Percentiles rank a stretch among this genome's conserved stretches.
Evolutionary conservation across 2,888 invertebrate genomes (phyloP).

Genomic region (Ellobium chinense): DNA sequence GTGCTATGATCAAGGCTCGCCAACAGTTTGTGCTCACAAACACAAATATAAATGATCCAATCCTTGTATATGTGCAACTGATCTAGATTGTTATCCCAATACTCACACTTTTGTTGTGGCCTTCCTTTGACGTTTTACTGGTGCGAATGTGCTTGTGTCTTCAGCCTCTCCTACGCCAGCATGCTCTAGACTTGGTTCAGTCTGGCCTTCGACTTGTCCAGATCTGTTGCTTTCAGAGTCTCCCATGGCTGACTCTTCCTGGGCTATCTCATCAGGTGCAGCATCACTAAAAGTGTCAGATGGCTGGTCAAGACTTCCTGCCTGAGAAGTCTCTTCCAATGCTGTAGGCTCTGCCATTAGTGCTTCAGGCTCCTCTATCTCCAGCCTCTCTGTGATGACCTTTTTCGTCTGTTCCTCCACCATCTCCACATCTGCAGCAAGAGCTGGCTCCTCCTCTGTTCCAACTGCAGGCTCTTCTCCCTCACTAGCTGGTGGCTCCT

Average conservation of each 20-base stretch:
- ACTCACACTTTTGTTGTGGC: slow-evolving; percentile 31
- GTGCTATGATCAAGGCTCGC: no score
- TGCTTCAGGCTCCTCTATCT: neutral
- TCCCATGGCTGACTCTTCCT: neutral
- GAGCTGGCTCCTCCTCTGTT: neutral
- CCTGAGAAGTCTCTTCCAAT: slow-evolving; percentile 1
- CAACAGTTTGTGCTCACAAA: no score
- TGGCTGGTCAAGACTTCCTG: neutral
- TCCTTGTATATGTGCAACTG: no score
- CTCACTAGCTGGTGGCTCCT: no score
- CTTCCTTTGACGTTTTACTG: slow-evolving; percentile 22
- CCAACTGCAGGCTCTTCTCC: neutral
- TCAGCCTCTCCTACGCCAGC: neutral
- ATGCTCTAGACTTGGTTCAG: neutral
- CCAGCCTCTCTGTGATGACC: neutral
- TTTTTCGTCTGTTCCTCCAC: slow-evolving; percentile 1
- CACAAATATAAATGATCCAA: no score
- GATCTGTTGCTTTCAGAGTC: neutral
- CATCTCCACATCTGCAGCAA: neutral
- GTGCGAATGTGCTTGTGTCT: neutral
- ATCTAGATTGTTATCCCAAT: no score
- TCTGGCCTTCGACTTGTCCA: neutral
- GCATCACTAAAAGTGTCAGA: neutral
- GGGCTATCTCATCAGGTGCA: neutral
- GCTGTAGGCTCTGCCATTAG: neutral